Evolutionary conservation across 2,113 vertebrate genomes (phyloP), one percentile per base, ranked within the genome.

Genomic region (Nothobranchius kuhntae): DNA sequence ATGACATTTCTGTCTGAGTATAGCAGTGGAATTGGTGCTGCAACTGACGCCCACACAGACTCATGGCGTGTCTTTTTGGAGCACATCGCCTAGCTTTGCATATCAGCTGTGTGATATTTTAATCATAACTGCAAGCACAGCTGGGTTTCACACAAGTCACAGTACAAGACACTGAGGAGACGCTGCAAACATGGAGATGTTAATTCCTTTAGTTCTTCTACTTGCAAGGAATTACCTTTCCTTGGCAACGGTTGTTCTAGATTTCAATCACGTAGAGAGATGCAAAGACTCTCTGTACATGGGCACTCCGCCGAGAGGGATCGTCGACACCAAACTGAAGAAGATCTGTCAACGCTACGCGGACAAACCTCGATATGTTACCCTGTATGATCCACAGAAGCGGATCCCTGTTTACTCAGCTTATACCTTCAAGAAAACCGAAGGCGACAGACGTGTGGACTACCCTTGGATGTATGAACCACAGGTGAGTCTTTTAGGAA

Each of bases 401-500:
- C 48, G 85, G 74, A 91, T 91, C 35, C 92, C 90, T 0, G 83
- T 91, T 60, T 91, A 92, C 70, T 93, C 92, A 0, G 92, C 89
- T 2, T 93, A 91, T 11, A 86, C 76, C 45, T 92, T 93, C 67
- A 92, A 92, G 84, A 93, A 92, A 63, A 90, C 91, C 0, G 90
- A 91, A 26, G 90, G 81, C 17, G 89, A 91, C 71, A 77, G 86
- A 10, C 78, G 86, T 17, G 88, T 91, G 51, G 91, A 91, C 74
- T 89, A 89, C 55, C 88, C 90, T 0, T 93, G 91, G 90, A 91
- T 93, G 91, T 91, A 89, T 45, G 91, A 93, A 61, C 89, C 89
- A n/a, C 91, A 92, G 88, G 91, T 92, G 87, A 36, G 9, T 46
- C 8, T 68, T 30, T 30, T 4, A 30, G 30, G 30, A 30, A 30